These are phyloP conservation scores for Campylorhamphus procurvoides DNA, from an alignment of 2,113 vertebrate species.

Conservation along the genomic window DNA sequence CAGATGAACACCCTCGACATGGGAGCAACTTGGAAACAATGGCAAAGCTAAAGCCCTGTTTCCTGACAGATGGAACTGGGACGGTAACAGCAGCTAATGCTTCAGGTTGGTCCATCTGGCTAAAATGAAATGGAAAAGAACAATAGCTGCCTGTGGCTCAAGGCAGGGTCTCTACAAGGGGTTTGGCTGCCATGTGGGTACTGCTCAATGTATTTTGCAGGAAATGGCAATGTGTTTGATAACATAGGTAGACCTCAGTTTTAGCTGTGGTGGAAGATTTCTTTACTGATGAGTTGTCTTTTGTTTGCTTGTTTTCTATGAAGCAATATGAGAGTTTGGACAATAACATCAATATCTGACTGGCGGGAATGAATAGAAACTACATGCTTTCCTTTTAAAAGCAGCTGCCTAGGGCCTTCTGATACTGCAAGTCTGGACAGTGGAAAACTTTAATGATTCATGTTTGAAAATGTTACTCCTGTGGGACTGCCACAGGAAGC, in stretches of 20 bases:
- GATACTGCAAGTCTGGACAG: neutral
- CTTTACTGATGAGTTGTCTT: neutral
- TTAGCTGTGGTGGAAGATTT: neutral
- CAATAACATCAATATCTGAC: neutral
- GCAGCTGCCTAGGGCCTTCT: neutral
- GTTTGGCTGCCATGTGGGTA: neutral
- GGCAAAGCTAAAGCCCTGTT: constrained; percentile 89
- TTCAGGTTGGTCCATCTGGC: constrained; percentile 80
- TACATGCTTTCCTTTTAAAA: neutral
- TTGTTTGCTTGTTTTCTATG: neutral
- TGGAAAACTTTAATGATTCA: neutral
- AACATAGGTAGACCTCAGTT: neutral
- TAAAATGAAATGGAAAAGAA: neutral
- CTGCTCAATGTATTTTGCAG: neutral
- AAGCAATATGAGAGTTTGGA: neutral
- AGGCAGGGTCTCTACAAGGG: neutral
- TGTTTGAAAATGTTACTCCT: neutral
- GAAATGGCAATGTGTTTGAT: neutral
- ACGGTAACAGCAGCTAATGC: constrained; percentile 93
- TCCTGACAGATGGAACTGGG: constrained; percentile 87
- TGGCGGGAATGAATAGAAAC: neutral
- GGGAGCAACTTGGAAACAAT: constrained; percentile 85
- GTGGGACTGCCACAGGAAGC: neutral
- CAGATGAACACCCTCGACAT: constrained; percentile 91
- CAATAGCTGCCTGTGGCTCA: neutral